A percentile compares a stretch with the other conserved stretches of the same genome.
These are phyloP conservation scores for Aphelocoma coerulescens DNA, from an alignment of 2,113 vertebrate genomes.

Conservation along the genomic window DNA sequence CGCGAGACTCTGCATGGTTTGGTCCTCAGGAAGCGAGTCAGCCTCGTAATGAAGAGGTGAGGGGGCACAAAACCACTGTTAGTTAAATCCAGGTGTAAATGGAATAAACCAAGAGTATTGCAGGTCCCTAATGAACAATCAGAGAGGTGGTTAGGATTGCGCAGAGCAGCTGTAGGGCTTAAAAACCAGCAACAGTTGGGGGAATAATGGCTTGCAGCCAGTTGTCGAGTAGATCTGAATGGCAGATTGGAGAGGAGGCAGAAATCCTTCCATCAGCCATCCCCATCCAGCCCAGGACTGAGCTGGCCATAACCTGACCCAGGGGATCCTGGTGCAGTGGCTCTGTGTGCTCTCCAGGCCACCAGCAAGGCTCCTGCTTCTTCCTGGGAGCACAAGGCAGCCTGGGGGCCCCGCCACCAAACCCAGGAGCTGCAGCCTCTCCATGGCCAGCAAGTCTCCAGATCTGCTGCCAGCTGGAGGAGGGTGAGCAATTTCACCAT, in stretches of 20 bases:
- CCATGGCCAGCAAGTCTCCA: not conserved
- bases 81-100: conserved; percentile 16
- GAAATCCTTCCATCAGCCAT: not conserved
- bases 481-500: not conserved
- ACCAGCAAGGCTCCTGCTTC: not conserved
- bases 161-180: conserved; percentile 25
- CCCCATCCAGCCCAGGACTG: not conserved
- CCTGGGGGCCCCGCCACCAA: fast-evolving
- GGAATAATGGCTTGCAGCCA: not conserved
- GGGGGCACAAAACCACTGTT: conserved; percentile 24
- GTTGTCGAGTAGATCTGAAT: not conserved
- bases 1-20: not conserved
- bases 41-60: conserved; percentile 23
- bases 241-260: not conserved
- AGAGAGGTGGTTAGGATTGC: not conserved
- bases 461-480: not conserved
- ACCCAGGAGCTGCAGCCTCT: not conserved
- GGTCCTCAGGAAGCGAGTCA: conserved; percentile 49
- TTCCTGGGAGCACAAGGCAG: not conserved
- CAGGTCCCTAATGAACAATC: conserved; percentile 47
- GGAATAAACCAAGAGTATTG: conserved; percentile 21
- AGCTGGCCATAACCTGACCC: not conserved
- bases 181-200: conserved; percentile 40
- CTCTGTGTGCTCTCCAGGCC: not conserved
- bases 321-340: fast-evolving